These are phyloP conservation scores for Peromyscus aztecus DNA, from an alignment of 2,797 vertebrate species.

Conservation along the genomic window DNA sequence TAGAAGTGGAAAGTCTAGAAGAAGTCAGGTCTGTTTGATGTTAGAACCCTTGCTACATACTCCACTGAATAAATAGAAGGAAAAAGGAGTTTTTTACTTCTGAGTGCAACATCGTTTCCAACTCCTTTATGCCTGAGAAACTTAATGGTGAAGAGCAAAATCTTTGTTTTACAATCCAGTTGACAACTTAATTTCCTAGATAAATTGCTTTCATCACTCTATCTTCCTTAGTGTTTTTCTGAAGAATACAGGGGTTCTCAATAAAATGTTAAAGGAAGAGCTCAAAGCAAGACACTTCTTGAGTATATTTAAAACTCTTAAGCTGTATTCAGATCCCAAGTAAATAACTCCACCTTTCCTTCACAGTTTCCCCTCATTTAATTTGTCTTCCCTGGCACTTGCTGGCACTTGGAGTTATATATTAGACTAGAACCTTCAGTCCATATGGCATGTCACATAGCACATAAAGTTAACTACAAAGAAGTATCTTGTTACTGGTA, in stretches of 20 bases:
- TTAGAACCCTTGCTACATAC: not conserved
- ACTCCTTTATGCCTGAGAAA: slow-evolving; percentile 9
- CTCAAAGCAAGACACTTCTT: slow-evolving; percentile 48
- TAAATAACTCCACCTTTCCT: slow-evolving; percentile 74
- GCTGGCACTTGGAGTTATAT: slow-evolving; percentile 62
- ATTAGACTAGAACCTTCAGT: slow-evolving; percentile 56
- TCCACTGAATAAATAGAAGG: not conserved
- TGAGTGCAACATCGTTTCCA: slow-evolving; percentile 15
- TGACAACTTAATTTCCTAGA: slow-evolving; percentile 46
- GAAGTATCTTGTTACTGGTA: slow-evolving; percentile 58
- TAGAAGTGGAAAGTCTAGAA: not conserved
- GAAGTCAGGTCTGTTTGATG: slow-evolving; percentile 20
- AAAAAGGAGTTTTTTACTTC: not conserved
- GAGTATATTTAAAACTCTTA: slow-evolving; percentile 63
- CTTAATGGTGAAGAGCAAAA: not conserved
- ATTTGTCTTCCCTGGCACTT: slow-evolving; percentile 72
- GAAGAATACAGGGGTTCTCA: not conserved
- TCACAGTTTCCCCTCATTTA: slow-evolving; percentile 71
- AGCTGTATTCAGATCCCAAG: slow-evolving; percentile 57
- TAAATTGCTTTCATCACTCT: not conserved
- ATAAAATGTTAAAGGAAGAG: slow-evolving; percentile 55
- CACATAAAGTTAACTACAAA: slow-evolving; percentile 72
- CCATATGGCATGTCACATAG: slow-evolving; percentile 47
- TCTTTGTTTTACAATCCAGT: slow-evolving; percentile 46
- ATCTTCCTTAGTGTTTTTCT: slow-evolving; percentile 19